These are phyloP conservation scores for Cryptotis parvus DNA, from an alignment of 2,113 vertebrate genomes.

Conservation along the genomic window DNA sequence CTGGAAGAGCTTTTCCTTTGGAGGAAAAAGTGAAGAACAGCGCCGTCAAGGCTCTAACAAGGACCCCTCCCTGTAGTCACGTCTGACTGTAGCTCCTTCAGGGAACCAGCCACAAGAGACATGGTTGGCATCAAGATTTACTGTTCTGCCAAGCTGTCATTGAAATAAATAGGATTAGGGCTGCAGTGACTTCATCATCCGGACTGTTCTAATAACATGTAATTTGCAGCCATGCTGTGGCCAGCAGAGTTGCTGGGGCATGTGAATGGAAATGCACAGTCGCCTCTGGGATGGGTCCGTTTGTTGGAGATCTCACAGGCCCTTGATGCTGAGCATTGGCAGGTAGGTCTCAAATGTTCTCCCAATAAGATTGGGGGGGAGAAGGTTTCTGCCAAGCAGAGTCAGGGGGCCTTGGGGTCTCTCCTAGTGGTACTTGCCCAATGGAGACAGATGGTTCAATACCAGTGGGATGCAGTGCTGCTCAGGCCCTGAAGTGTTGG, in stretches of 20 bases:
- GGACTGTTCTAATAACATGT: not conserved
- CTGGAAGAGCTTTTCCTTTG: not conserved
- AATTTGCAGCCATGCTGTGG: conserved; percentile 55
- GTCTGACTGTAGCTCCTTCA: not conserved
- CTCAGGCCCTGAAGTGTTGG: too few relatives aligned
- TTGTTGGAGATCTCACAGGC: not conserved
- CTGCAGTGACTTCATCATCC: conserved; percentile 48
- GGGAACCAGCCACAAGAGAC: not conserved
- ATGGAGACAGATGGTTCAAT: too few relatives aligned
- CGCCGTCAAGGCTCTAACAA: not conserved
- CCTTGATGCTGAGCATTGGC: not conserved
- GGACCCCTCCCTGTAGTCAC: conserved; percentile 25
- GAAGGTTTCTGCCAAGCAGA: too few relatives aligned
- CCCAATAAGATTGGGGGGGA: too few relatives aligned
- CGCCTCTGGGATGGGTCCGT: not conserved
- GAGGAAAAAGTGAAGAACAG: not conserved
- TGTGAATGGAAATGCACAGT: not conserved
- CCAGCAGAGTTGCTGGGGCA: not conserved
- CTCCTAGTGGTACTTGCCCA: too few relatives aligned
- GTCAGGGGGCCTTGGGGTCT: too few relatives aligned
- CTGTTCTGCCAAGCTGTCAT: conserved; percentile 25
- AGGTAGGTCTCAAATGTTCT: not conserved
- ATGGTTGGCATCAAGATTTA: conserved; percentile 11
- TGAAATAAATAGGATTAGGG: conserved; percentile 54
- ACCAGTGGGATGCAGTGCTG: too few relatives aligned